These are phyloP conservation scores for Rynchops niger DNA, from an alignment of 2,113 vertebrate genomes.

Conservation along the genomic window DNA sequence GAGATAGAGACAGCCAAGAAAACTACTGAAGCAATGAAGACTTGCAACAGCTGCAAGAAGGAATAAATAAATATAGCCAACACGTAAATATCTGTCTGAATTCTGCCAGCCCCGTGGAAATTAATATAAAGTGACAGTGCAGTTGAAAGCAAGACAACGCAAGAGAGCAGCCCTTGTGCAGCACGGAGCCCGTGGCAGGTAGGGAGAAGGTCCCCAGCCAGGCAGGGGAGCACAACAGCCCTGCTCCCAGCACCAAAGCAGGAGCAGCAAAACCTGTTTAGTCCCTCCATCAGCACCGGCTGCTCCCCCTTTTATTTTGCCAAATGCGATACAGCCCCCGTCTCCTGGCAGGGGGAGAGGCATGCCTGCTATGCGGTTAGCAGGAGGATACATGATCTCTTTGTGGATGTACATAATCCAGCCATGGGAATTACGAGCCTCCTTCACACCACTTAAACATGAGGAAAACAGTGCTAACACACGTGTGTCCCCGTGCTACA, in stretches of 20 bases:
- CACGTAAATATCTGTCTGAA: background rate
- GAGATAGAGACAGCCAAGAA: background rate
- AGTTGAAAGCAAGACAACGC: background rate
- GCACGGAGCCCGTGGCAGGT: background rate
- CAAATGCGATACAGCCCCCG: background rate
- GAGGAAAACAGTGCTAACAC: background rate
- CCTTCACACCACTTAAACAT: background rate
- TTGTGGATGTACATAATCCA: background rate
- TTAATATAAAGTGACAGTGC: background rate
- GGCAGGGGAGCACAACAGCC: too few species aligned
- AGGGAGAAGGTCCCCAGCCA: background rate
- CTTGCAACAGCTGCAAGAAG: background rate
- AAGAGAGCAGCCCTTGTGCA: background rate
- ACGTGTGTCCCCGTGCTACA: fast-evolving
- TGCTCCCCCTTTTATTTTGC: background rate
- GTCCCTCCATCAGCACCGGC: background rate
- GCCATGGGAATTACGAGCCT: fast-evolving
- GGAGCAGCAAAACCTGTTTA: background rate
- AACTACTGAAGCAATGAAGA: background rate
- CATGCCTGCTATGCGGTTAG: fast-evolving
- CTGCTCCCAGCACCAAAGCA: background rate
- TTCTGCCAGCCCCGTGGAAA: background rate
- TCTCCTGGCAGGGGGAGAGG: background rate
- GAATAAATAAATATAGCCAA: background rate
- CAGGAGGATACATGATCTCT: too few species aligned